Base-by-base conservation (phyloP, 2,797 vertebrate species). In the Lepus oiostolus region DNA sequence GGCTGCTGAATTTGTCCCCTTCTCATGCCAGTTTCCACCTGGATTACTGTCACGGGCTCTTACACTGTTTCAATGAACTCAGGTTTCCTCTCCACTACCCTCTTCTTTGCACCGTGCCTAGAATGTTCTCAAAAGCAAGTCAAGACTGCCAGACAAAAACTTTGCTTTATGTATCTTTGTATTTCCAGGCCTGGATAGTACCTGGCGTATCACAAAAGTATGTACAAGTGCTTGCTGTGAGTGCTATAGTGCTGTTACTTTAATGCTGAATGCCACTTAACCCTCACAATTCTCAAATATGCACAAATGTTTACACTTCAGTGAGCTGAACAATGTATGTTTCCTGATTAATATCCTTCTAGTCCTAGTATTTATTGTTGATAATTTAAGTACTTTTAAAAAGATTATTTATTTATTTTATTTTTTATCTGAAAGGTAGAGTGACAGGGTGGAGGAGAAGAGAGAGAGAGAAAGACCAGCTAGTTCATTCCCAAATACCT, bases 291-390 rank as follows among this genome's bases (percentile, higher is more conserved):
- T 91, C 88, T 87, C n/a, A 84, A 71, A 42, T 77, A 83, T 38
- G 14, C 76, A 87, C 16, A 91, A 60, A 90, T 38, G 35, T 84
- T 88, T 79, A n/a, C 21, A 76, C 77, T 82, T 95, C 63, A 71
- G 21, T 77, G 32, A 85, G 28, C 35, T 26, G 22, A 74, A 75
- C 32, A 70, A 82, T 21, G 38, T 35, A 63, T 26, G 58, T 47
- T 76, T 76, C 65, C 72, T 58, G 13, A 60, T 42, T 70, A 75
- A 88, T 5, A 21, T 63, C n/a, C 32, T 72, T 77, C 60, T 74
- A 17, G 63, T 84, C 22, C 11, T 14, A 2, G 21, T 35, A n/a
- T 42, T 42, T 42, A 42, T 42, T 42, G 22, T 28, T 88, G 60
- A 87, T 79, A 42, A 67, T 32, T 90, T 72, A 63, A 38, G n/a